phyloP scores from a whole-genome alignment of 1,140 invertebrate genomes.

The Bombus waltoni region DNA sequence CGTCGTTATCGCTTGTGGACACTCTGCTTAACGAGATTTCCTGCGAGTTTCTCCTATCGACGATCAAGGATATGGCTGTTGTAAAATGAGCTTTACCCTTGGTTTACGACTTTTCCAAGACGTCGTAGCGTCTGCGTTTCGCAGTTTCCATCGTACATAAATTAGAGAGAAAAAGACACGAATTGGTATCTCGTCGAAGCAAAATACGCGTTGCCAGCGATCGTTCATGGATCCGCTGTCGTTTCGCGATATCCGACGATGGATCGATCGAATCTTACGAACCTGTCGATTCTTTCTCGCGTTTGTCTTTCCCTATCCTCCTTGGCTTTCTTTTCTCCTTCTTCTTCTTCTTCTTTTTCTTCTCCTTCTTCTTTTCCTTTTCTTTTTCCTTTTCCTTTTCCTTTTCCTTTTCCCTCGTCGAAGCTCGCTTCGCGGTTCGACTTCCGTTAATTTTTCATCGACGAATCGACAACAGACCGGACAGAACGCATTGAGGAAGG shows the following conservation, averaged over 20 bases:
- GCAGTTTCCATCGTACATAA: conserved; percentile 50
- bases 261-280: background rate
- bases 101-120: conserved; percentile 64
- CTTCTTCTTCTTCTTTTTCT: background rate
- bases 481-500: conserved; percentile 31
- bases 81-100: conserved; percentile 49
- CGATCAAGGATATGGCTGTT: conserved; percentile 26
- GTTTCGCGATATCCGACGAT: background rate
- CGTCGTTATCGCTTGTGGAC: conserved; percentile 62
- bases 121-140: conserved; percentile 23
- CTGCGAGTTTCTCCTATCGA: conserved; percentile 65
- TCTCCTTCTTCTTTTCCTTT: too few relatives aligned
- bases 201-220: background rate
- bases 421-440: background rate
- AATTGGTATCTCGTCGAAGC: background rate
- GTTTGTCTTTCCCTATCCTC: background rate
- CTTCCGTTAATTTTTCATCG: conserved; percentile 44
- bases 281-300: background rate
- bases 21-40: conserved; percentile 68
- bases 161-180: background rate
- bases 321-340: too few relatives aligned
- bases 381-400: too few relatives aligned
- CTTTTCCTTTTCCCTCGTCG: too few relatives aligned
- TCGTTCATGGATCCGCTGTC: background rate
- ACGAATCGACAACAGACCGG: conserved; percentile 3